Percentiles rank a stretch among this genome's conserved stretches.
phyloP scores from a whole-genome alignment of 2,113 vertebrate genomes.

The Syrrhaptes paradoxus region DNA sequence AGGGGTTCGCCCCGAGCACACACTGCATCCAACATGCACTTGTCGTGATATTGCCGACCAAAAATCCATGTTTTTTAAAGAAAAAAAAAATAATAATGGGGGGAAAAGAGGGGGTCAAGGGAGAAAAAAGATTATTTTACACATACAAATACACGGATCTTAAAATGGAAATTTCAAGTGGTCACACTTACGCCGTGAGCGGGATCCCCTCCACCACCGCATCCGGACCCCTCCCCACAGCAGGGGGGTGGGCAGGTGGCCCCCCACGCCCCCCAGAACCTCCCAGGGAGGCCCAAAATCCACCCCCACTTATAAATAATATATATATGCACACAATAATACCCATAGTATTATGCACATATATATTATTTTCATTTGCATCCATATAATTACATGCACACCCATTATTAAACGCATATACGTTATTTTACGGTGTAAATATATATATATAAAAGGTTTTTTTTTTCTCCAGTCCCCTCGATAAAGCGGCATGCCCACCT shows the following conservation, averaged over 20 bases:
- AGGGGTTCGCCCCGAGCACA: not conserved
- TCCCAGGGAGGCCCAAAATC: not conserved
- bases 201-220: rapidly evolving
- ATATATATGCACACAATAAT: not conserved
- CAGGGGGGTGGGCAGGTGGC: not conserved
- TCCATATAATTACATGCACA: not conserved
- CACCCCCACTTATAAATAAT: rapidly evolving
- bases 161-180: not conserved
- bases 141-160: not conserved
- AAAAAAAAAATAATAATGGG: not conserved
- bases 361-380: not conserved
- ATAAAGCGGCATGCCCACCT: conserved; percentile 48
- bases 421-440: not conserved
- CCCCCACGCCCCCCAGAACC: not conserved
- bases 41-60: not conserved
- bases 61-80: not conserved
- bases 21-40: not conserved
- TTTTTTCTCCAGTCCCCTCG: not conserved
- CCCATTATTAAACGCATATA: not conserved
- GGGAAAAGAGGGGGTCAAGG: not conserved
- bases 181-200: rapidly evolving
- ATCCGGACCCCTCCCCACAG: not conserved
- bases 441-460: not conserved
- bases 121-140: not conserved
- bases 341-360: not conserved